A percentile compares a stretch with the other conserved stretches of the same genome.
Conservation (phyloP, 2,888 invertebrate genomes). For the Lordiphosa andalusiaca region DNA sequence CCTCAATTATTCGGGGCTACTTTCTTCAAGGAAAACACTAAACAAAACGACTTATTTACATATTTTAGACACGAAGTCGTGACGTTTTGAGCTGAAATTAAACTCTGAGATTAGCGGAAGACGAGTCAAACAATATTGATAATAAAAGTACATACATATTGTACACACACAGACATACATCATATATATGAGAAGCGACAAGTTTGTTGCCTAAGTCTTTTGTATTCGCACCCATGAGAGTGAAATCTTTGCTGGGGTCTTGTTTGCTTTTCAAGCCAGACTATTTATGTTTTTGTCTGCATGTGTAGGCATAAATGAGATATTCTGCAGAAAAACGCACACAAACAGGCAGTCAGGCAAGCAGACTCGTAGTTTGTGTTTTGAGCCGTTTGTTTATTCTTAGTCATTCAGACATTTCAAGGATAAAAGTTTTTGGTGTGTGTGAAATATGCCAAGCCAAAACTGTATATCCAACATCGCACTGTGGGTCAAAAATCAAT, state of each 20-base stretch:
- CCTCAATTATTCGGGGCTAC: slow-evolving; percentile 55
- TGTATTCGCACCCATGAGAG: slow-evolving; percentile 25
- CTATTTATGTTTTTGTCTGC: slow-evolving; percentile 22
- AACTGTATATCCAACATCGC: too few relatives aligned
- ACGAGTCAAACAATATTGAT: background rate
- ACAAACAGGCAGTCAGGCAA: slow-evolving; percentile 25
- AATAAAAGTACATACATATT: slow-evolving; percentile 14
- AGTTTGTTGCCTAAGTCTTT: slow-evolving; percentile 42
- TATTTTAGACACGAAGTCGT: slow-evolving; percentile 61
- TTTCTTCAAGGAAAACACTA: slow-evolving; percentile 61
- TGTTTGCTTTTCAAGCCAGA: slow-evolving; percentile 18
- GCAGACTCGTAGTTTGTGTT: slow-evolving; percentile 37
- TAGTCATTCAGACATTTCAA: slow-evolving; percentile 40
- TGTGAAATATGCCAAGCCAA: slow-evolving; percentile 40
- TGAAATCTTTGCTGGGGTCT: slow-evolving; percentile 5
- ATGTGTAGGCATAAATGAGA: slow-evolving; percentile 28
- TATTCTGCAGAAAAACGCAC: slow-evolving; percentile 54
- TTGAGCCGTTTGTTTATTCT: slow-evolving; percentile 54
- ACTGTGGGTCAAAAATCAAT: too few relatives aligned
- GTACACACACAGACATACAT: slow-evolving; percentile 2
- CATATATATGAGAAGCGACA: background rate
- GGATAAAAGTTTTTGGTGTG: slow-evolving; percentile 47
- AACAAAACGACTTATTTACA: slow-evolving; percentile 47
- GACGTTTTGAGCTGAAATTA: slow-evolving; percentile 30
- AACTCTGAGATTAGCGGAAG: slow-evolving; percentile 16